phyloP scores from a whole-genome alignment of 2,797 vertebrate genomes.

The Rhinatrema bivittatum region DNA sequence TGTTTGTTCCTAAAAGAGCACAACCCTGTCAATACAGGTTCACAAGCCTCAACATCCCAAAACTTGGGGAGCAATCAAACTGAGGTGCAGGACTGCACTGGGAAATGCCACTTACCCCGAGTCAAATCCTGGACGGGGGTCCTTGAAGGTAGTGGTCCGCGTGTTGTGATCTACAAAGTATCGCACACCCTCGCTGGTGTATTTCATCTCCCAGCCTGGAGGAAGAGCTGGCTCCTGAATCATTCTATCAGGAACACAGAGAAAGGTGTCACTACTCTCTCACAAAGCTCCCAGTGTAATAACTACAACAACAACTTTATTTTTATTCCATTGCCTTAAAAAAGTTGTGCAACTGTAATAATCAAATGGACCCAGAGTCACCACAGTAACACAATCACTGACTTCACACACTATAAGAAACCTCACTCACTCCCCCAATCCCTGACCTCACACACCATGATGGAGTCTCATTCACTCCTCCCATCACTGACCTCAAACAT shows the following conservation, averaged over 20 bases:
- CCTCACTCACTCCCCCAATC: not conserved
- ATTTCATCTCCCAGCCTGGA: slow-evolving; percentile 98
- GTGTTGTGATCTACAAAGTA: slow-evolving; percentile 98
- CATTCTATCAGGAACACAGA: slow-evolving; percentile 69
- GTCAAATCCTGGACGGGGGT: slow-evolving; percentile 91
- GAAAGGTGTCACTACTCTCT: too few species aligned
- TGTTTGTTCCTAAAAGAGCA: slow-evolving; percentile 68
- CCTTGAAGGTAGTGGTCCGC: slow-evolving; percentile 94
- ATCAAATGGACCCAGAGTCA: too few species aligned
- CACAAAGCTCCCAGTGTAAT: too few species aligned
- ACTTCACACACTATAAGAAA: too few species aligned
- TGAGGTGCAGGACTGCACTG: not conserved
- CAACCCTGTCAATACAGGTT: too few species aligned
- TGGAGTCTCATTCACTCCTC: too few species aligned
- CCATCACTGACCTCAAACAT: too few species aligned
- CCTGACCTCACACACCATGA: not conserved
- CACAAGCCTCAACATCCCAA: not conserved
- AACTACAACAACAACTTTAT: too few species aligned
- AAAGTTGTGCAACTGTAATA: too few species aligned
- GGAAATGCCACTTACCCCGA: slow-evolving; percentile 70
- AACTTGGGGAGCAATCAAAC: not conserved
- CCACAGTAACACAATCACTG: too few species aligned
- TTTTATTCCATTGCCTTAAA: too few species aligned
- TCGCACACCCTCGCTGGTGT: slow-evolving; percentile 87
- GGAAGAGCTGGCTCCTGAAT: slow-evolving; percentile 94